These are phyloP conservation scores for Origma solitaria DNA, from an alignment of 2,113 vertebrate species.

Conservation along the genomic window DNA sequence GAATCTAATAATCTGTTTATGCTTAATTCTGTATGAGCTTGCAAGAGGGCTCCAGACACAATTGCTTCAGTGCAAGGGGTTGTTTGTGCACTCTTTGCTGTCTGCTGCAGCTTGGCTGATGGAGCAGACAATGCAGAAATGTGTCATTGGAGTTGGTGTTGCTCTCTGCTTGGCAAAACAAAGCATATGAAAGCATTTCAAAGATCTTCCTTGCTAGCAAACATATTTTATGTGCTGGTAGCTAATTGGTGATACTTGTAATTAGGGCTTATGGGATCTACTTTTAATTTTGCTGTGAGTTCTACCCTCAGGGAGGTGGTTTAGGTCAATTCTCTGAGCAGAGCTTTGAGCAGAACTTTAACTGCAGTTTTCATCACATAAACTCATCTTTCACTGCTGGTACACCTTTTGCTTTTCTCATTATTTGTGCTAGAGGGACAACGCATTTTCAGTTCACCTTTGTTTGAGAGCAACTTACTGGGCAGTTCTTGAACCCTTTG, in stretches of 20 bases:
- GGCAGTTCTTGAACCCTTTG: not conserved
- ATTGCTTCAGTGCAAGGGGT: not conserved
- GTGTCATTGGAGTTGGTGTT: not conserved
- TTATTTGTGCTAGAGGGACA: not conserved
- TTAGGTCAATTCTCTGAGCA: not conserved
- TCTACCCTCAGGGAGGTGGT: not conserved
- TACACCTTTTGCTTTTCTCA: not conserved
- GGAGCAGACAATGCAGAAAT: not conserved
- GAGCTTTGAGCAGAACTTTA: not conserved
- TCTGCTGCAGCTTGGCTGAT: not conserved
- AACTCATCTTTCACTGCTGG: not conserved
- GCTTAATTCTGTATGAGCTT: not conserved
- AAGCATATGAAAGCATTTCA: not conserved
- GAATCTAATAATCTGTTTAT: not conserved
- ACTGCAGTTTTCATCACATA: not conserved
- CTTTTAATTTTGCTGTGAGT: not conserved
- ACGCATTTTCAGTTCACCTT: not conserved
- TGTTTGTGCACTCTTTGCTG: accelerated
- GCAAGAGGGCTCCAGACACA: not conserved
- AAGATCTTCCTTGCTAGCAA: not conserved
- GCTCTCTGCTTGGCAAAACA: not conserved
- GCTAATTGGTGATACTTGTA: not conserved
- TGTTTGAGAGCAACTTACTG: not conserved
- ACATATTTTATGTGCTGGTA: not conserved
- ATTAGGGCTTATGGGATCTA: not conserved